Percentiles rank a stretch among this genome's conserved stretches.
These are phyloP conservation scores for Halcyon senegalensis DNA, from an alignment of 2,113 vertebrate species.

Conservation along the genomic window DNA sequence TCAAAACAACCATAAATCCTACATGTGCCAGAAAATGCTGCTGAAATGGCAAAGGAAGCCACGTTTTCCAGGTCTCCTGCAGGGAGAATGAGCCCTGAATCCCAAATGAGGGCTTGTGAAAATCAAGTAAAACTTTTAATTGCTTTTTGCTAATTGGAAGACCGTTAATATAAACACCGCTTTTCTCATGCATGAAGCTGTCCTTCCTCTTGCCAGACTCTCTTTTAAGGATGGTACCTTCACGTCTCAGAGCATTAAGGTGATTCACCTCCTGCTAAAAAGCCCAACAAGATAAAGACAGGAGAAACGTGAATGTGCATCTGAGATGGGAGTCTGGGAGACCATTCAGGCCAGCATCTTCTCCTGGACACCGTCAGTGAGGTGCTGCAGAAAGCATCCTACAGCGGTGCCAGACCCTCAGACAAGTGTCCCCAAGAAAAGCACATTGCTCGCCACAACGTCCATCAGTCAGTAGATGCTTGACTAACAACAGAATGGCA, in stretches of 20 bases:
- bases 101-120: background rate
- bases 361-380: background rate
- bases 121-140: background rate
- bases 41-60: background rate
- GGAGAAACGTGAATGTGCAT: background rate
- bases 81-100: background rate
- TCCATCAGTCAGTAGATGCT: background rate
- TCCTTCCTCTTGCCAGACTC: background rate
- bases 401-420: background rate
- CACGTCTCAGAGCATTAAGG: background rate
- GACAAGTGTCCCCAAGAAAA: background rate
- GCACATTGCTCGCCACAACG: fast-evolving
- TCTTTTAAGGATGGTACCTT: background rate
- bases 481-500: background rate
- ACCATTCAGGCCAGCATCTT: fast-evolving
- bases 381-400: background rate
- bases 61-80: background rate
- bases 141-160: slow-evolving; percentile 31
- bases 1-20: slow-evolving; percentile 33
- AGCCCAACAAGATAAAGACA: background rate
- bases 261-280: background rate
- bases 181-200: background rate
- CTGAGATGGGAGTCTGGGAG: background rate
- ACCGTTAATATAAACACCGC: background rate
- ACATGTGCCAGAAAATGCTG: background rate